Evolutionary conservation across 2,797 vertebrate species (phyloP).

Genomic region (Hoplostethus mediterraneus): DNA sequence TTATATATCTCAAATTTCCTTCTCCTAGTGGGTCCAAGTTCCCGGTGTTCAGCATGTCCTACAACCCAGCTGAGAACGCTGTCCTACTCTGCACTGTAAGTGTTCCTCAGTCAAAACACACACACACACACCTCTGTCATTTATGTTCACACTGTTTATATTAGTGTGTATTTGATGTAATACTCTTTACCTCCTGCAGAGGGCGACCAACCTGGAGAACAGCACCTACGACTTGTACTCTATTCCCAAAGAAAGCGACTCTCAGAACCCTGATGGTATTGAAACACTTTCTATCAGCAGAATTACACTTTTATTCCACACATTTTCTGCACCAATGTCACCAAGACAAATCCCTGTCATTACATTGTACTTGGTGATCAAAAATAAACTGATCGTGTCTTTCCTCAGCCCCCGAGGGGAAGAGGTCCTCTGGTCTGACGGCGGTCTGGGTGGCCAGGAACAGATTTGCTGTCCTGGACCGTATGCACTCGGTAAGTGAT

Average conservation of each 20-base stretch:
- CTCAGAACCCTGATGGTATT: conserved; percentile 95
- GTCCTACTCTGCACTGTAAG: conserved; percentile 96
- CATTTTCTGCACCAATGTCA: too few relatives aligned
- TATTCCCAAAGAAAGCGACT: conserved; percentile 96
- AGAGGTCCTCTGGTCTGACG: conserved; percentile 96
- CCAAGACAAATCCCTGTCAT: background rate
- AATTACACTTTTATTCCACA: background rate
- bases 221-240: conserved; percentile 97
- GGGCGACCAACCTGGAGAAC: conserved; percentile 97
- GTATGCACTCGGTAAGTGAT: conserved; percentile 95
- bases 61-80: conserved; percentile 96
- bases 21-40: conserved; percentile 93
- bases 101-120: background rate
- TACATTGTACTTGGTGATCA: background rate
- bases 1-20: background rate
- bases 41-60: conserved; percentile 98
- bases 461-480: conserved; percentile 95
- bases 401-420: conserved; percentile 93
- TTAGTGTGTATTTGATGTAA: conserved; percentile 6
- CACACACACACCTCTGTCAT: background rate
- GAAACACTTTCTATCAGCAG: background rate
- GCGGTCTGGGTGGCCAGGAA: conserved; percentile 98
- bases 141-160: too few relatives aligned
- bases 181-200: conserved; percentile 75
- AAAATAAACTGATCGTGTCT: conserved; percentile 3